Evolutionary conservation across 2,113 vertebrate species (phyloP).

Genomic region (Chaetodon auriga): DNA sequence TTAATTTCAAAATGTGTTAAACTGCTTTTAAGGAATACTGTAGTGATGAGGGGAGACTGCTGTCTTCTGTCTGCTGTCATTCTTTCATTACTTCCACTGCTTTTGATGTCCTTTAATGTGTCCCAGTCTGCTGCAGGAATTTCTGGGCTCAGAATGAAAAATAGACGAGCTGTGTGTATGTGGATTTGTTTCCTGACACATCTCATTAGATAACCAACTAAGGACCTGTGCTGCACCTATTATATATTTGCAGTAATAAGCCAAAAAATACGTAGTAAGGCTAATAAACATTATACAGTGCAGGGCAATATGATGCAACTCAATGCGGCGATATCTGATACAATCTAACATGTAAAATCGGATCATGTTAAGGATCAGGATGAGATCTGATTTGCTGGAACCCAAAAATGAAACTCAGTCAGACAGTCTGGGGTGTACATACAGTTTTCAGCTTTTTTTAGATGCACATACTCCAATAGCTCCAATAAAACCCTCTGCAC

Average conservation of each 20-base stretch:
- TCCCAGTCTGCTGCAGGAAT: neutral
- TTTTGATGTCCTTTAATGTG: neutral
- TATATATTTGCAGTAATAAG: neutral
- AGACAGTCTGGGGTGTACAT: neutral
- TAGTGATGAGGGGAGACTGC: constrained; percentile 33
- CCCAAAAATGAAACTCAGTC: neutral
- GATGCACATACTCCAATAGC: neutral
- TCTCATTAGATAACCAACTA: neutral
- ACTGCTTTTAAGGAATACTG: constrained; percentile 29
- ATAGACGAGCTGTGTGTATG: neutral
- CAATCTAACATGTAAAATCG: neutral
- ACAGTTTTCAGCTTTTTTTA: neutral
- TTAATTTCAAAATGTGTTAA: constrained; percentile 14
- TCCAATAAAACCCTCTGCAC: neutral
- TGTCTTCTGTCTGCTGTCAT: constrained; percentile 39
- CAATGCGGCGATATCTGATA: neutral
- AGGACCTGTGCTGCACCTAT: neutral
- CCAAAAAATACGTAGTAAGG: neutral
- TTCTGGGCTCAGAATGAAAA: neutral
- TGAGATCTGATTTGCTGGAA: neutral
- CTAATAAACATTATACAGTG: too few species aligned
- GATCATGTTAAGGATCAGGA: neutral
- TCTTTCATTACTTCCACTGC: constrained; percentile 27
- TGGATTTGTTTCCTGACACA: neutral
- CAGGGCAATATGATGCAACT: neutral